Percentiles rank a stretch among this genome's conserved stretches.
Conservation (phyloP, 2,888 invertebrate genomes). For the Philereme transversata region DNA sequence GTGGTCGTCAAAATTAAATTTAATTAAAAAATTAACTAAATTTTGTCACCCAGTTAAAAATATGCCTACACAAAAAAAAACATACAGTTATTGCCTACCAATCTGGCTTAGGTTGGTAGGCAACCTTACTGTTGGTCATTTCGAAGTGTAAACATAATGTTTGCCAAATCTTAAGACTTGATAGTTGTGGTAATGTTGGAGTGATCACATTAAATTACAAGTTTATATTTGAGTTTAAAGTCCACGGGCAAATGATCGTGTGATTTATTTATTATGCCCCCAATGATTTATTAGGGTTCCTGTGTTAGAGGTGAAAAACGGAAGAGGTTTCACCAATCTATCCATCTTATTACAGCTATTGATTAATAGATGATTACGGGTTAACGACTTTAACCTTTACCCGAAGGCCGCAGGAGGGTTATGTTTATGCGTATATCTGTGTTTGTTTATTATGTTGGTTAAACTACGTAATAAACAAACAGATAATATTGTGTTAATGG, state of each 20-base stretch:
- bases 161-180: not conserved
- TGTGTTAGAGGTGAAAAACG: conserved; percentile 33
- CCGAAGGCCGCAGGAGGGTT: no score
- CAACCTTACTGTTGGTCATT: not conserved
- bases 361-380: conserved; percentile 14
- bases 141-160: not conserved
- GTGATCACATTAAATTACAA: not conserved
- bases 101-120: not conserved
- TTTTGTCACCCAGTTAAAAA: no score
- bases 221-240: conserved; percentile 5
- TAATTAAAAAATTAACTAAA: no score
- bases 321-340: conserved; percentile 24
- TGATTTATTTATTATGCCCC: conserved; percentile 45
- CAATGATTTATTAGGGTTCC: conserved; percentile 37
- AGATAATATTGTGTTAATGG: no score
- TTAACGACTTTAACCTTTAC: conserved; percentile 6
- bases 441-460: not conserved
- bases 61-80: no score
- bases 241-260: conserved; percentile 6
- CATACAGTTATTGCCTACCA: no score
- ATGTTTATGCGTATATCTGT: no score
- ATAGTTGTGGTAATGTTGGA: not conserved
- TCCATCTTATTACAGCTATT: conserved; percentile 11
- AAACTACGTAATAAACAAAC: no score
- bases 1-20: no score